A percentile compares a stretch with the other conserved stretches of the same genome.
Conservation (phyloP, 2,888 invertebrate species). For the Troides oblongomaculatus region DNA sequence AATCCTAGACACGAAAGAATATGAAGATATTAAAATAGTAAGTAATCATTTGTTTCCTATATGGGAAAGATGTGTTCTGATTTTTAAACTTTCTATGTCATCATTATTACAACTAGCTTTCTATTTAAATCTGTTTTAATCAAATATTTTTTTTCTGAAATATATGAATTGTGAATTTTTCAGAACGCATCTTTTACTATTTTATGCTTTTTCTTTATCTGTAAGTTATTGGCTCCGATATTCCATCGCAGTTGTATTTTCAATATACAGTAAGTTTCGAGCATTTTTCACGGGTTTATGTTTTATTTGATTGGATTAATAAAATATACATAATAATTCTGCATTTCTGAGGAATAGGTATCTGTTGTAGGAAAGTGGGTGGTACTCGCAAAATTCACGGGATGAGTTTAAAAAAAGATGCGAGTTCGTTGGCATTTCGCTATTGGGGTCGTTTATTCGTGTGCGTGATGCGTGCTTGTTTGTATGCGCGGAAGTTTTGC, state of each 20-base stretch:
- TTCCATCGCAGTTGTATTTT: background rate
- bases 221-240: constrained; percentile 25
- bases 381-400: constrained; percentile 6
- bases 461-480: constrained; percentile 17
- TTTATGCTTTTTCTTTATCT: constrained; percentile 10
- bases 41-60: constrained; percentile 45
- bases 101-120: background rate
- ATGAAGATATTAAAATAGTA: constrained; percentile 67
- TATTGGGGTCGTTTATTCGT: constrained; percentile 43
- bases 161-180: background rate
- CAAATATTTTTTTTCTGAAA: background rate
- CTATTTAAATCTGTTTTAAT: background rate
- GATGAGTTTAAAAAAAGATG: constrained; percentile 40
- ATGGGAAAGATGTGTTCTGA: constrained; percentile 10
- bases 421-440: constrained; percentile 55
- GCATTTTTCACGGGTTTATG: too few species aligned
- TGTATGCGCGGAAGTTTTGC: constrained; percentile 25
- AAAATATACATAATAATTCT: too few species aligned
- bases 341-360: background rate
- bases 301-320: too few species aligned
- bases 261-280: background rate
- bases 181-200: constrained; percentile 13
- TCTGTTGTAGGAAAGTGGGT: background rate
- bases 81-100: background rate
- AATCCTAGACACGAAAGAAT: constrained; percentile 58